Evolutionary conservation across 1,140 invertebrate species (phyloP).

Genomic region (Semibalanus balanoides): DNA sequence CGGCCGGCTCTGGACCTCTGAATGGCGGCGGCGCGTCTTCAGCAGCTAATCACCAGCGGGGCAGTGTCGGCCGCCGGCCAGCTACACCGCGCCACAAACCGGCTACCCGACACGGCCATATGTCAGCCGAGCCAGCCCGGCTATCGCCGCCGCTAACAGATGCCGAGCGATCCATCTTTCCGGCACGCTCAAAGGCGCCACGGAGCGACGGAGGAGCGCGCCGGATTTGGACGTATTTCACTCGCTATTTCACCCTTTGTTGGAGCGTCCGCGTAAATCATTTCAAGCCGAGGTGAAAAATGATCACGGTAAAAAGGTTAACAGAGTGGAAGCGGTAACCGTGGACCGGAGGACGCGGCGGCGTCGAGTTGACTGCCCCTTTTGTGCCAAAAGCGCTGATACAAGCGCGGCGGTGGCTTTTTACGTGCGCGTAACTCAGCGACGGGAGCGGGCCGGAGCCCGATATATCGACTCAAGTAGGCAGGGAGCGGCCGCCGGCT

Average conservation of each 20-base stretch:
- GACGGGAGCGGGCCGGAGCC: no score
- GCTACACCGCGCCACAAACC: no score
- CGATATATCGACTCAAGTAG: neutral
- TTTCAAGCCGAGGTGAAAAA: neutral
- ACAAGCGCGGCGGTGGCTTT: neutral
- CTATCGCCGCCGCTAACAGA: no score
- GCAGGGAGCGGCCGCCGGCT: neutral
- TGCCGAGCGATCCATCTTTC: neutral
- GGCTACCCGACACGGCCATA: neutral
- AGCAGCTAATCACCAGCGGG: no score
- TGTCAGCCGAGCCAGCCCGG: no score
- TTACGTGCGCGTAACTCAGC: neutral
- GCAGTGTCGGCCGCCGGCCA: neutral
- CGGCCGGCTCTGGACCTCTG: no score
- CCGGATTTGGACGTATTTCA: neutral
- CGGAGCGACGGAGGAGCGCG: no score
- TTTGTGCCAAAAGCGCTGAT: neutral
- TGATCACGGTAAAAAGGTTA: neutral
- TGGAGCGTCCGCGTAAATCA: neutral
- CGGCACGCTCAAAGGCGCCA: neutral
- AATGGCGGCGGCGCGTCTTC: no score
- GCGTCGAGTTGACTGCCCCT: neutral
- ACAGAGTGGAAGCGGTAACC: neutral
- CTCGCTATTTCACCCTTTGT: constrained; percentile 1
- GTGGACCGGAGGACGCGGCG: neutral